Base-by-base conservation (phyloP, 2,113 vertebrate species). In the Python bivittatus region DNA sequence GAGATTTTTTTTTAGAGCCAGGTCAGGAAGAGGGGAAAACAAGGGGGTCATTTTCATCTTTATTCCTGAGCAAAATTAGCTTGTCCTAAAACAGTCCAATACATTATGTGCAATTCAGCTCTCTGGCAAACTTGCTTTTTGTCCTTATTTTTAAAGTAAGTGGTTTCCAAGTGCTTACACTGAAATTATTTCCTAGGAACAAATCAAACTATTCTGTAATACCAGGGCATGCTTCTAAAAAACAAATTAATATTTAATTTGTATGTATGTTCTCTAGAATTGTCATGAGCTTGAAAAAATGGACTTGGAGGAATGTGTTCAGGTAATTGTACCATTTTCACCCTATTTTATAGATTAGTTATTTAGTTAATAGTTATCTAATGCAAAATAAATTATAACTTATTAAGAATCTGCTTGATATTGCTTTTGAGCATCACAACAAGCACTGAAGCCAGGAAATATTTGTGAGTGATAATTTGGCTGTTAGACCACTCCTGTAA, bases 221-320 rank as follows among this genome's bases (percentile, higher is more conserved):
- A 44, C 11, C 22, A 61, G 20, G 57, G 42, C 27, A n/a, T 42
- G 15, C 10, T 84, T 89, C 53, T 57, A 33, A 64, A 86, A 89
- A 61, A 29, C 4, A 60, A 84, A 25, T 42, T 9, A 27, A 27
- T 85, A 13, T 25, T 89, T 84, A 89, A 25, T 58, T 29, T 64
- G n/a, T 83, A 1, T 88, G 38, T 92, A 56, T 84, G n/a, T 90
- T 95, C 95, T 95, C 38, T 64, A 99, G 99, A 99, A 99, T 96
- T 99, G 99, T 96, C 99, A 99, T 25, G 99, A 99, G 91, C 98
- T 99, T 91, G 99, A 99, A 96, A 99, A 99, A 97, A 99, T 99
- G 99, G 99, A 99, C 97, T 98, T 99, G 96, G 99, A 99, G 95
- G 99, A 99, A 96, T 99, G 99, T 96, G 99, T 99, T 83, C 99